phyloP scores from a whole-genome alignment of 2,888 invertebrate genomes.

The Phyllotreta striolata region DNA sequence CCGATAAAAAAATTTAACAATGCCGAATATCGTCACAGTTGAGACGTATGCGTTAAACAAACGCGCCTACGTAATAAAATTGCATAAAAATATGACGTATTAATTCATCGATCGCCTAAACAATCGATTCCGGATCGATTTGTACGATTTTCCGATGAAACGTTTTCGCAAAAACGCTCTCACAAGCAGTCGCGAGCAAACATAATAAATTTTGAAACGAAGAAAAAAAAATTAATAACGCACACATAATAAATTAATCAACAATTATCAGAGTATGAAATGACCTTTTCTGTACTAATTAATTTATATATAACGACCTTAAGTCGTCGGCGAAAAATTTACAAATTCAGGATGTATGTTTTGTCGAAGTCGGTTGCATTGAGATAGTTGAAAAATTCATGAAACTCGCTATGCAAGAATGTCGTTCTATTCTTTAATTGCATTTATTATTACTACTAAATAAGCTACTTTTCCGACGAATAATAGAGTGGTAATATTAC shows the following conservation, averaged over 20 bases:
- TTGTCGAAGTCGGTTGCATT: constrained; percentile 42
- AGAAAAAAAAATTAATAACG: constrained; percentile 18
- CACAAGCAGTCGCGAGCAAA: neutral
- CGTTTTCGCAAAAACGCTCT: no score
- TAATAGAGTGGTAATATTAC: no score
- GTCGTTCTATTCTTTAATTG: constrained; percentile 32
- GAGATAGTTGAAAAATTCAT: constrained; percentile 39
- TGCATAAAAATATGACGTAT: no score
- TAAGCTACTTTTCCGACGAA: no score
- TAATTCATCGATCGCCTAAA: no score
- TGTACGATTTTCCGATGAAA: neutral
- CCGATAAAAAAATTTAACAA: no score
- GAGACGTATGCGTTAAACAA: no score
- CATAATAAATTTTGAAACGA: neutral
- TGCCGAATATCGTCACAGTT: no score
- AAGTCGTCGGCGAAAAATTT: constrained; percentile 45
- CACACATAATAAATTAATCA: constrained; percentile 35
- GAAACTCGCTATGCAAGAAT: constrained; percentile 30
- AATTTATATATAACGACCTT: constrained; percentile 46
- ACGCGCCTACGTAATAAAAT: no score
- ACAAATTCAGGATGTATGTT: constrained; percentile 44
- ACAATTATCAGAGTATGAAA: constrained; percentile 47
- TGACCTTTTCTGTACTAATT: constrained; percentile 47
- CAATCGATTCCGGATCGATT: no score
- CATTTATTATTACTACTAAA: no score